phyloP scores from a whole-genome alignment of 2,888 invertebrate species.

The Crocallis elinguaria region DNA sequence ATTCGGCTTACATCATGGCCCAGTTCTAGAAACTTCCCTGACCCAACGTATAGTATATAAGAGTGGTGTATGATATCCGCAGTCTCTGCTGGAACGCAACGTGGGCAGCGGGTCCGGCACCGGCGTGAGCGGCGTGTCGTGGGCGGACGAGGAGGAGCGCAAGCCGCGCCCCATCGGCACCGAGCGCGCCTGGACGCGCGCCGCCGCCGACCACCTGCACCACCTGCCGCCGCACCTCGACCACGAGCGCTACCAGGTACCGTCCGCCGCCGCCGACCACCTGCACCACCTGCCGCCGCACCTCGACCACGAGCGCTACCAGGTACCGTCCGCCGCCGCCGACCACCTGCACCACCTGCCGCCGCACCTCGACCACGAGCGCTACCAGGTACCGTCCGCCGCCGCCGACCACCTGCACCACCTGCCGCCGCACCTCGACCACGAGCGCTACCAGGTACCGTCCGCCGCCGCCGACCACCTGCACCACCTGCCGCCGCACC shows the following conservation, averaged over 20 bases:
- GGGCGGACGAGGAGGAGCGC: slow-evolving; percentile 78
- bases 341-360: no score
- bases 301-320: no score
- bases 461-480: no score
- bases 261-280: neutral
- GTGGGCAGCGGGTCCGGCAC: slow-evolving; percentile 44
- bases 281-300: no score
- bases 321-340: no score
- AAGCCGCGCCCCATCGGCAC: slow-evolving; percentile 93
- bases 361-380: no score
- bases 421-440: no score
- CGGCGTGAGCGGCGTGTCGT: slow-evolving; percentile 43
- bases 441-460: no score
- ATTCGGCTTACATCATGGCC: no score
- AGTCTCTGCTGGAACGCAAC: slow-evolving; percentile 76
- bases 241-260: slow-evolving; percentile 73
- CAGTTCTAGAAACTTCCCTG: neutral
- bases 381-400: no score
- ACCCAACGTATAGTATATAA: neutral
- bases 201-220: slow-evolving; percentile 61
- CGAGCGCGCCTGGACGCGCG: slow-evolving; percentile 90
- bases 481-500: no score
- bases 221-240: slow-evolving; percentile 57
- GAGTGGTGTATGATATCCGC: slow-evolving; percentile 10
- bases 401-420: no score